Percentiles rank a stretch among this genome's conserved stretches.
phyloP scores from a whole-genome alignment of 92 coral and sea anemone genomes.

The Palythoa grandis region DNA sequence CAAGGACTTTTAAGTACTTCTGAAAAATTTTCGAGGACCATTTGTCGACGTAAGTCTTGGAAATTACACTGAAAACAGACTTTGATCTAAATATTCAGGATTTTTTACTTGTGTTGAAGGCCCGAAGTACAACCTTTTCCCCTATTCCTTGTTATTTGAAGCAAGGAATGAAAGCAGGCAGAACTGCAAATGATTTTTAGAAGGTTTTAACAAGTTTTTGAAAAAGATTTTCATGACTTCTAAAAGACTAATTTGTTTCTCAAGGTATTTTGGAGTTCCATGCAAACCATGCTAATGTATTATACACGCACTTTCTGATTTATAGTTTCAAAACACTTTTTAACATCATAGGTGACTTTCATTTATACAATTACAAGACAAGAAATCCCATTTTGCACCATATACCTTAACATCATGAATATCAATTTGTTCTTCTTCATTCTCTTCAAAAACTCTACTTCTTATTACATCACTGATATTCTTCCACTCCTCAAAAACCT shows the following conservation, averaged over 20 bases:
- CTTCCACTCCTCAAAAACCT: conserved; percentile 43
- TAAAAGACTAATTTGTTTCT: background rate
- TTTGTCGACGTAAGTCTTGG: background rate
- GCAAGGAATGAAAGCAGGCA: background rate
- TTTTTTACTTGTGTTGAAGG: background rate
- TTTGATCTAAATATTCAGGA: conserved; percentile 1
- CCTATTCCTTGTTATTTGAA: conserved; percentile 1
- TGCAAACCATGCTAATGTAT: conserved; percentile 1
- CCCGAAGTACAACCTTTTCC: background rate
- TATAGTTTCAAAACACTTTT: background rate
- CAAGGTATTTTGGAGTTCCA: background rate
- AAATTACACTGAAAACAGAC: background rate
- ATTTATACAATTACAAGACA: background rate
- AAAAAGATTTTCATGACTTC: background rate
- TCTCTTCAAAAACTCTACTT: conserved; percentile 8
- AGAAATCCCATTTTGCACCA: background rate
- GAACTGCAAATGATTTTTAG: background rate
- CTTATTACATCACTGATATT: conserved; percentile 13
- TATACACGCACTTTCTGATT: background rate
- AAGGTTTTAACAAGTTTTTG: background rate
- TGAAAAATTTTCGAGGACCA: conserved; percentile 4
- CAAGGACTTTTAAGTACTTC: background rate
- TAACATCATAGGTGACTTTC: background rate
- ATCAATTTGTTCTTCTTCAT: conserved; percentile 31
- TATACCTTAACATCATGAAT: conserved; percentile 35